These are phyloP conservation scores for Minunthozetes semirufus DNA, from an alignment of 2,888 invertebrate genomes.

Conservation along the genomic window DNA sequence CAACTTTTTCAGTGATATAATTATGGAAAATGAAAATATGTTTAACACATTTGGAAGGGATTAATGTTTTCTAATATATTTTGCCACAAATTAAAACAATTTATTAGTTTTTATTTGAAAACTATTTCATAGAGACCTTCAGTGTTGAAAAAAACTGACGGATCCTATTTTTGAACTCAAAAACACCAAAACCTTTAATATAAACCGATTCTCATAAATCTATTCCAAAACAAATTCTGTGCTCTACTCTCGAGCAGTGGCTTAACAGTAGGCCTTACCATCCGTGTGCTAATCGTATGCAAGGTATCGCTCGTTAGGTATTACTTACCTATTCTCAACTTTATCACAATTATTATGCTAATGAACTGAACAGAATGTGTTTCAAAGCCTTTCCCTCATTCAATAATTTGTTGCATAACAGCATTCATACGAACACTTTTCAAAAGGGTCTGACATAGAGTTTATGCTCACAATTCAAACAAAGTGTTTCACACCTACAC, in stretches of 20 bases:
- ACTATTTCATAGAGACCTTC: constrained; percentile 19
- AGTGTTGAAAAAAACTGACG: neutral
- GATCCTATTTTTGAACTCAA: neutral
- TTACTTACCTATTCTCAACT: neutral
- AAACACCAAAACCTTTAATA: neutral
- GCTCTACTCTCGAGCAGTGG: neutral
- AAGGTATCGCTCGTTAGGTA: neutral
- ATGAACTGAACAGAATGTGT: neutral
- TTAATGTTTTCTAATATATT: constrained; percentile 18
- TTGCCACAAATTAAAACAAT: neutral
- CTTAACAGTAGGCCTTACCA: neutral
- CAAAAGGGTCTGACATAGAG: neutral
- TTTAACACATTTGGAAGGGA: constrained; percentile 22
- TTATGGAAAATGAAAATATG: constrained; percentile 6
- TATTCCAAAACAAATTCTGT: neutral
- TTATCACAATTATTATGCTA: neutral
- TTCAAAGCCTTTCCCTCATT: neutral
- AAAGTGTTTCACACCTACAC: constrained; percentile 22
- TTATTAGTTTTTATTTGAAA: neutral
- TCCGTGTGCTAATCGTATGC: neutral
- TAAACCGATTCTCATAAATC: too few species aligned
- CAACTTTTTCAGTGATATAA: neutral
- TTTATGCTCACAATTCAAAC: neutral
- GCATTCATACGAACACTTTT: neutral
- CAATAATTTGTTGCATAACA: too few species aligned